Percentiles rank a stretch among this genome's conserved stretches.
These are phyloP conservation scores for Aplysia californica DNA, from an alignment of 1,140 invertebrate species.

Conservation along the genomic window DNA sequence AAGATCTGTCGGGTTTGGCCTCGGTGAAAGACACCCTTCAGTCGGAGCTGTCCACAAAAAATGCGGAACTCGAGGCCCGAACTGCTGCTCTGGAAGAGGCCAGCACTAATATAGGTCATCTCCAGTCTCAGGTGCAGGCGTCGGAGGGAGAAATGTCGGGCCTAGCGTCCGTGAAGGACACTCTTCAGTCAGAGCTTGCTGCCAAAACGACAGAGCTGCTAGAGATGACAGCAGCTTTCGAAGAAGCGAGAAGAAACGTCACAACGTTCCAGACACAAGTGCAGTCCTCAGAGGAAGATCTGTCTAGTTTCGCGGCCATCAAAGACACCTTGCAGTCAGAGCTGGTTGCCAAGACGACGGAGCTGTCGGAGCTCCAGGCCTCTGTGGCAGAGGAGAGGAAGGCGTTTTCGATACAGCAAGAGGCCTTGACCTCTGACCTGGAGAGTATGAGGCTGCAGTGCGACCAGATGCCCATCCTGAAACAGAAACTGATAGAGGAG, in stretches of 20 bases:
- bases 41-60: neutral
- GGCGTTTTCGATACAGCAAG: neutral
- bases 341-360: neutral
- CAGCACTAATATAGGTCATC: neutral
- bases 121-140: neutral
- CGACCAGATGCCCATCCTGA: no score
- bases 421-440: no score
- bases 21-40: constrained; percentile 12
- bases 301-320: neutral
- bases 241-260: constrained; percentile 13
- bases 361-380: neutral
- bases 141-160: neutral
- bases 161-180: neutral
- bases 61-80: neutral
- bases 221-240: neutral
- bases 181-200: constrained; percentile 1
- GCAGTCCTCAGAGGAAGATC: neutral
- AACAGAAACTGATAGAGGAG: constrained; percentile 23
- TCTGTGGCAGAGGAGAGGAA: neutral
- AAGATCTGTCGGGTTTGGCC: neutral
- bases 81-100: constrained; percentile 1
- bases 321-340: constrained; percentile 19
- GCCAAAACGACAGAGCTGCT: neutral
- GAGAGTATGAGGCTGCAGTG: no score
- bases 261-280: constrained; percentile 4